Base-by-base conservation (phyloP, 1,140 invertebrate genomes). In the Leptinotarsa undecemlineata region DNA sequence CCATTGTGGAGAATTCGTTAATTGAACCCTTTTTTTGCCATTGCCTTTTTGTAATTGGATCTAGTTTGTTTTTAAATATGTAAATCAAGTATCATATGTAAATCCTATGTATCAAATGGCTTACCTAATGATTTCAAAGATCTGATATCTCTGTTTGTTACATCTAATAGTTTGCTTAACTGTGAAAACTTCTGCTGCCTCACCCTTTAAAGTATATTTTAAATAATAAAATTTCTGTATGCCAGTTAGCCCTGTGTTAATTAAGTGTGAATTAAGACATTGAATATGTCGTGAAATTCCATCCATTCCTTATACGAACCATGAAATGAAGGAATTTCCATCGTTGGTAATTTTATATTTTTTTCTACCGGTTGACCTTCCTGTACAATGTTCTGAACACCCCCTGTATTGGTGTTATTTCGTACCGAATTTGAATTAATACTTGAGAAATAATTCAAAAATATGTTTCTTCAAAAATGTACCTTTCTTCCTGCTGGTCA, bases 211-310 rank as follows among this genome's bases (percentile, higher is more conserved):
- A 20, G 75, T 47, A 19, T 20, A n/a, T 64, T 64, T 20, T 2
- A 76, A 68, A 42, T 74, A 76, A 48, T 64, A 70, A 62, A 62
- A 76, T 69, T 73, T 76, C 66, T 76, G 75, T 15, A 76, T 70
- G 20, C 42, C 14, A 0, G 3, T 75, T 33, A 33, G 26, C 6
- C 26, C 21, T 72, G 8, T 20, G 68, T 76, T 76, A n/a, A n/a
- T n/a, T n/a, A n/a, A 21, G n/a, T 21, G 47, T 68, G 70, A 13
- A 76, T 68, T 68, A 76, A 73, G 75, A 26, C 21, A 8, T 68
- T 33, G 62, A 73, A 76, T 42, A 26, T 75, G 4, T 75, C 70
- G 3, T 42, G 3, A 60, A 77, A 77, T 66, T 71, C 68, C 21
- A 71, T 23, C 73, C 69, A 74, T 3, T 42, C 15, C 11, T 64